These are phyloP conservation scores for Lithodes maja DNA, from an alignment of 2,888 invertebrate genomes.

Conservation along the genomic window DNA sequence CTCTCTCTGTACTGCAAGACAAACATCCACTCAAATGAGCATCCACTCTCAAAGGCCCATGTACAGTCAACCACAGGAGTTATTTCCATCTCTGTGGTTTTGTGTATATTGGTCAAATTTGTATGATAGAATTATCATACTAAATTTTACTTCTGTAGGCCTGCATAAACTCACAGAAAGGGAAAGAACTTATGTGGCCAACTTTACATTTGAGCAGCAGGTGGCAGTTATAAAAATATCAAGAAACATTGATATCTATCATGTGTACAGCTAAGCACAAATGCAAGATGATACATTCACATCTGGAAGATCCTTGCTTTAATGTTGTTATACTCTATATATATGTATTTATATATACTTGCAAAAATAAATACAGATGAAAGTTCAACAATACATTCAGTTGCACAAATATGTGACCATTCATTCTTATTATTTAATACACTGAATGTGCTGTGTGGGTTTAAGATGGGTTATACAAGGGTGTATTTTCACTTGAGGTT, in stretches of 20 bases:
- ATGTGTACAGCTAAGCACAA: constrained; percentile 38
- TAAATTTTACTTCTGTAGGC: too few species aligned
- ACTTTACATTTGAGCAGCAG: constrained; percentile 17
- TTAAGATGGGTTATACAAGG: constrained; percentile 6
- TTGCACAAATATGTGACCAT: constrained; percentile 26
- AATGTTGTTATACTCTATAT: constrained; percentile 36
- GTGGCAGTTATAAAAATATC: constrained; percentile 52
- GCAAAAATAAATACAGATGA: constrained; percentile 56
- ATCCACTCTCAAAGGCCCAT: constrained; percentile 10
- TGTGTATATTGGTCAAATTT: too few species aligned
- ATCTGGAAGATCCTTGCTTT: constrained; percentile 56
- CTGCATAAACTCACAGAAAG: too few species aligned
- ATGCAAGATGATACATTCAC: constrained; percentile 39
- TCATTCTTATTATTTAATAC: constrained; percentile 19
- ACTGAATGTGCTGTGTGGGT: constrained; percentile 7
- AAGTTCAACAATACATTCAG: constrained; percentile 47
- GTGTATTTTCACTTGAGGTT: not conserved
- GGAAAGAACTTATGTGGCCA: too few species aligned
- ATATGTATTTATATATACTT: constrained; percentile 18
- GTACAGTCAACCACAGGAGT: not conserved
- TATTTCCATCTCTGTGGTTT: too few species aligned
- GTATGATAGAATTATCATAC: too few species aligned
- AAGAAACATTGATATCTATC: constrained; percentile 31
- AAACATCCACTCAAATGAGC: not conserved
- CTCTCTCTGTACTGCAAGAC: too few species aligned